phyloP scores from a whole-genome alignment of 2,113 vertebrate species.

The Pionites leucogaster region DNA sequence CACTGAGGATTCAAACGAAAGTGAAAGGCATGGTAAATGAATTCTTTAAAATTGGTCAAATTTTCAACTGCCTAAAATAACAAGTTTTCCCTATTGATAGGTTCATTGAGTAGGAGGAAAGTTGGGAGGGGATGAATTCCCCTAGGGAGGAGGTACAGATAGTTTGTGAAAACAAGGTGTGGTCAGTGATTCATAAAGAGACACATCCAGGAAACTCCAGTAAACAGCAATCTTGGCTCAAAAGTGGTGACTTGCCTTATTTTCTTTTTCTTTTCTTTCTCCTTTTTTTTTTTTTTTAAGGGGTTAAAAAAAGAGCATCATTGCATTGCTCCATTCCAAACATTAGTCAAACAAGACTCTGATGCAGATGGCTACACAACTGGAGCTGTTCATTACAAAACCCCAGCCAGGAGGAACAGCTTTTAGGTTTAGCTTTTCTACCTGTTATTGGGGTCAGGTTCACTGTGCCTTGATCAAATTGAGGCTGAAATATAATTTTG shows the following conservation, averaged over 20 bases:
- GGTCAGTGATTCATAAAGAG: conserved; percentile 59
- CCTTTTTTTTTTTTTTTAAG: rapidly evolving
- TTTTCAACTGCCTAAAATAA: conserved; percentile 75
- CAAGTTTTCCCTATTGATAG: conserved; percentile 69
- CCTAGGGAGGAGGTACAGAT: conserved; percentile 11
- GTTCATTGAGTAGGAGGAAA: conserved; percentile 67
- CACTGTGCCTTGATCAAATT: not conserved
- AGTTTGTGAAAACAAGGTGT: conserved; percentile 61
- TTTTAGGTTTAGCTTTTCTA: conserved; percentile 15
- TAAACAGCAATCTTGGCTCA: conserved; percentile 42
- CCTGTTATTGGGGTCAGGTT: not conserved
- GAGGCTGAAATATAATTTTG: not conserved
- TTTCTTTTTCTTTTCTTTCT: not conserved
- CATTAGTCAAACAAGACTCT: not conserved
- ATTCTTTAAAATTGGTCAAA: conserved; percentile 71
- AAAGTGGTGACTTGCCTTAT: not conserved
- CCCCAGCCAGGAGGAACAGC: not conserved
- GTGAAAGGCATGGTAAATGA: conserved; percentile 74
- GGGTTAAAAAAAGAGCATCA: not conserved
- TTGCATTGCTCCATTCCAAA: not conserved
- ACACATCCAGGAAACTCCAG: conserved; percentile 43
- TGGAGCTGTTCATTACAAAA: conserved; percentile 21
- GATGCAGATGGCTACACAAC: not conserved
- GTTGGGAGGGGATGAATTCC: conserved; percentile 42
- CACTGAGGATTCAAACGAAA: conserved; percentile 70